Conservation (phyloP, 2,113 vertebrate species). For the Vombatus ursinus region DNA sequence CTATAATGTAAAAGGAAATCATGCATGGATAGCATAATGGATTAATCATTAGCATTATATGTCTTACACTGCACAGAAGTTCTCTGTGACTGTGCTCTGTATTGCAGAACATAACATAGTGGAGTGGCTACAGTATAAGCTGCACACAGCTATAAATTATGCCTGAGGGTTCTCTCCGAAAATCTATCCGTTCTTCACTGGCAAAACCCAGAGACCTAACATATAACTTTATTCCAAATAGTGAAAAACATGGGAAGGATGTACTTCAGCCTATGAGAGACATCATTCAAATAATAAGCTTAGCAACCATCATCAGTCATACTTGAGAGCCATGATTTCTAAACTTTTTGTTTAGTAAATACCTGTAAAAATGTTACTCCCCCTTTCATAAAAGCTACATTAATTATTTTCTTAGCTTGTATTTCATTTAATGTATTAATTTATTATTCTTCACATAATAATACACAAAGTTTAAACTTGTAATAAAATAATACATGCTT, state of each 20-base stretch:
- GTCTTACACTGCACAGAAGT: slow-evolving; percentile 60
- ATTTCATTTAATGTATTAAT: not conserved
- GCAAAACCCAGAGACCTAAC: not conserved
- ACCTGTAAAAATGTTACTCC: not conserved
- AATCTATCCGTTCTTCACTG: slow-evolving; percentile 44
- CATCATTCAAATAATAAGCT: not conserved
- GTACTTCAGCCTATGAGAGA: not conserved
- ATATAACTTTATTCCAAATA: not conserved
- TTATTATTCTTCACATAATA: not conserved
- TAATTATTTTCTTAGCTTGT: not conserved
- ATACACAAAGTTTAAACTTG: not conserved
- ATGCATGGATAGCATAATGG: slow-evolving; percentile 69
- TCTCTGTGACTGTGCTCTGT: slow-evolving; percentile 57
- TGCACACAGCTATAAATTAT: slow-evolving; percentile 36
- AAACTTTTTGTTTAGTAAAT: not conserved
- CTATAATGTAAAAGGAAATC: slow-evolving; percentile 76
- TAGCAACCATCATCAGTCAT: not conserved
- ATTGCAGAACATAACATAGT: slow-evolving; percentile 51
- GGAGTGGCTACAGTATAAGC: not conserved
- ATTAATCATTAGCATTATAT: slow-evolving; percentile 74
- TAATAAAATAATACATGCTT: not conserved
- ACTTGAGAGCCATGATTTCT: not conserved
- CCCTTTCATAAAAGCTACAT: not conserved
- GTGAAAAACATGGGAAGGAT: not conserved
- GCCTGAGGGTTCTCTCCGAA: slow-evolving; percentile 48